phyloP scores from a whole-genome alignment of 2,113 vertebrate genomes.

The Heterotilapia buettikoferi region DNA sequence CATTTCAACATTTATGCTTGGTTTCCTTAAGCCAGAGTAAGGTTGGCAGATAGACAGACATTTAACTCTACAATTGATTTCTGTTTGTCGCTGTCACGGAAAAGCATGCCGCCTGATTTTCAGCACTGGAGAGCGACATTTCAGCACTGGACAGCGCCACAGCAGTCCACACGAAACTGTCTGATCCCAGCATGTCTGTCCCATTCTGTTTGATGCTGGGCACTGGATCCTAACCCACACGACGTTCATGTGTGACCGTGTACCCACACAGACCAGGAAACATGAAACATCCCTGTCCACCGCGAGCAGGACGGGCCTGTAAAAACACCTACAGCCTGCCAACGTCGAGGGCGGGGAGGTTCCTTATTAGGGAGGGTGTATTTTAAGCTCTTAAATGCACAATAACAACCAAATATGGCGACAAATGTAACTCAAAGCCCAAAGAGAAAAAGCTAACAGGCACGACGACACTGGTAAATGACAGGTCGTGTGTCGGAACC shows the following conservation, averaged over 20 bases:
- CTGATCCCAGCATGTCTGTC: background rate
- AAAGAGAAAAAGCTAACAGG: background rate
- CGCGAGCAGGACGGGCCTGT: background rate
- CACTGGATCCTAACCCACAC: background rate
- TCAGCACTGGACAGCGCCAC: constrained; percentile 65
- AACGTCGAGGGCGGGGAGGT: constrained; percentile 31
- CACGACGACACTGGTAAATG: background rate
- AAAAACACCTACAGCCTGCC: background rate
- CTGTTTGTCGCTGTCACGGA: background rate
- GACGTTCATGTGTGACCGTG: background rate
- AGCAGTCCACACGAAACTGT: background rate
- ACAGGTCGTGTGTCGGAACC: background rate
- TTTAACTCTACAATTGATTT: background rate
- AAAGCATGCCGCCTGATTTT: background rate
- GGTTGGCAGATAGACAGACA: background rate
- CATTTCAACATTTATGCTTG: background rate
- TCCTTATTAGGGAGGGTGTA: background rate
- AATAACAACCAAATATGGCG: background rate
- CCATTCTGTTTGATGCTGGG: background rate
- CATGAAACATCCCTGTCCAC: background rate
- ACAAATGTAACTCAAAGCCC: background rate
- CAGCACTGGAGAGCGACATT: constrained; percentile 58
- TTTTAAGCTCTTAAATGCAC: background rate
- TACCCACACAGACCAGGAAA: background rate
- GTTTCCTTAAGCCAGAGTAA: background rate